Percentiles rank a stretch among this genome's conserved stretches.
These are phyloP conservation scores for Geotrupes spiniger DNA, from an alignment of 2,888 invertebrate species.

Conservation along the genomic window DNA sequence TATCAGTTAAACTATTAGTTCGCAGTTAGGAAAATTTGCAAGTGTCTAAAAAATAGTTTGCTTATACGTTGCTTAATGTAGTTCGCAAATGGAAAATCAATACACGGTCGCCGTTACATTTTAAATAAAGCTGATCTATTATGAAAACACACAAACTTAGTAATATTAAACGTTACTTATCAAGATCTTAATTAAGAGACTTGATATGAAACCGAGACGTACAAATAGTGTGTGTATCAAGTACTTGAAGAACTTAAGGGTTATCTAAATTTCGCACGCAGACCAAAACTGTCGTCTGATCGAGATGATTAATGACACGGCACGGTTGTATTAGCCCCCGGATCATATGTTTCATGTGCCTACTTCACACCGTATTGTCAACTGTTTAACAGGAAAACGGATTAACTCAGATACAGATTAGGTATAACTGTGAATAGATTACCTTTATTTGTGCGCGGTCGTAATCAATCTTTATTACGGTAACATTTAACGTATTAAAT, in stretches of 20 bases:
- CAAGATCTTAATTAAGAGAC: too few relatives aligned
- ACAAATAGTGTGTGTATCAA: slow-evolving; percentile 3
- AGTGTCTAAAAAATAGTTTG: too few relatives aligned
- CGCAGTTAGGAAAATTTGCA: too few relatives aligned
- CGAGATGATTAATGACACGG: slow-evolving; percentile 45
- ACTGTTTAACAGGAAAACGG: slow-evolving; percentile 22
- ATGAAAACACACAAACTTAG: too few relatives aligned
- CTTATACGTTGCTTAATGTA: too few relatives aligned
- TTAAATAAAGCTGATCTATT: too few relatives aligned
- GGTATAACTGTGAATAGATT: slow-evolving; percentile 19
- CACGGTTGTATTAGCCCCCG: slow-evolving; percentile 42
- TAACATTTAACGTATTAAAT: too few relatives aligned
- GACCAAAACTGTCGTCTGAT: slow-evolving; percentile 41
- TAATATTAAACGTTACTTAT: too few relatives aligned
- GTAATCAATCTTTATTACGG: slow-evolving; percentile 21
- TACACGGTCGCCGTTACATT: too few relatives aligned
- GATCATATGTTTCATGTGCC: slow-evolving; percentile 39
- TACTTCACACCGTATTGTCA: slow-evolving; percentile 22
- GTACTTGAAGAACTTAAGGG: slow-evolving; percentile 23
- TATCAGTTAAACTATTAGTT: too few relatives aligned
- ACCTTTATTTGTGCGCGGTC: slow-evolving; percentile 16
- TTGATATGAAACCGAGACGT: not conserved
- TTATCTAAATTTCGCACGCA: slow-evolving; percentile 43
- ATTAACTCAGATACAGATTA: slow-evolving; percentile 23
- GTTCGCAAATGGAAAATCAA: too few relatives aligned